Evolutionary conservation across 2,797 vertebrate species (phyloP).

Genomic region (Cynopterus sphinx): DNA sequence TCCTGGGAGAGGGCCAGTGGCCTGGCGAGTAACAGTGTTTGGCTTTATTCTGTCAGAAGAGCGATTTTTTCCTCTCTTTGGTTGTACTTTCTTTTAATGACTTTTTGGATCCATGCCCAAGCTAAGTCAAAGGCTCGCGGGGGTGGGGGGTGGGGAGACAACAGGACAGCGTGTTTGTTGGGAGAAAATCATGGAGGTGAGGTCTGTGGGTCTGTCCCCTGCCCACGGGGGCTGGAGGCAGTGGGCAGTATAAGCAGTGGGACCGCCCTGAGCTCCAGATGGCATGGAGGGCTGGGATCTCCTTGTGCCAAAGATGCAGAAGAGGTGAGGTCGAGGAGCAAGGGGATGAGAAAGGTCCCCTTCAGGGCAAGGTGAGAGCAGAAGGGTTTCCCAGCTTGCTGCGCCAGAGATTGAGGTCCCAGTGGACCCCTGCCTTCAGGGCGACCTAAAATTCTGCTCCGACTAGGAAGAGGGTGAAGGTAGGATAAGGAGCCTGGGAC

Average conservation of each 20-base stretch:
- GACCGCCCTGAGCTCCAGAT: neutral
- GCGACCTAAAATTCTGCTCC: neutral
- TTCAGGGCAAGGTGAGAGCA: neutral
- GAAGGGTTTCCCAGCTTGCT: neutral
- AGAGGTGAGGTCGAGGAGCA: neutral
- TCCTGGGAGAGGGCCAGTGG: constrained; percentile 68
- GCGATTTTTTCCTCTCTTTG: constrained; percentile 69
- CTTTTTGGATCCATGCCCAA: constrained; percentile 76
- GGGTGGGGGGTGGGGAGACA: neutral
- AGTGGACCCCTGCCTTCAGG: neutral
- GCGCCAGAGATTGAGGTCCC: neutral
- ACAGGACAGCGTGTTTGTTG: rapidly evolving
- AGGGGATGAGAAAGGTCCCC: neutral
- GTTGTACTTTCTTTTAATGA: constrained; percentile 82
- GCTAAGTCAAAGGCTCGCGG: constrained; percentile 71
- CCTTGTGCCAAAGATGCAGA: neutral
- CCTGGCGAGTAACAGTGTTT: constrained; percentile 70
- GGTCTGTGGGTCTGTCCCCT: neutral
- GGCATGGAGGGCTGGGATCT: rapidly evolving
- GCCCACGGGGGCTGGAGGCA: neutral
- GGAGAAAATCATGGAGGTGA: neutral
- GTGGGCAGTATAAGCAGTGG: rapidly evolving
- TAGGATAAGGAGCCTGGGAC: neutral
- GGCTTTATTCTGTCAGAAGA: constrained; percentile 75
- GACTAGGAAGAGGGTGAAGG: too few relatives aligned